These are phyloP conservation scores for Salarias fasciatus DNA, from an alignment of 2,797 vertebrate genomes.

Conservation along the genomic window DNA sequence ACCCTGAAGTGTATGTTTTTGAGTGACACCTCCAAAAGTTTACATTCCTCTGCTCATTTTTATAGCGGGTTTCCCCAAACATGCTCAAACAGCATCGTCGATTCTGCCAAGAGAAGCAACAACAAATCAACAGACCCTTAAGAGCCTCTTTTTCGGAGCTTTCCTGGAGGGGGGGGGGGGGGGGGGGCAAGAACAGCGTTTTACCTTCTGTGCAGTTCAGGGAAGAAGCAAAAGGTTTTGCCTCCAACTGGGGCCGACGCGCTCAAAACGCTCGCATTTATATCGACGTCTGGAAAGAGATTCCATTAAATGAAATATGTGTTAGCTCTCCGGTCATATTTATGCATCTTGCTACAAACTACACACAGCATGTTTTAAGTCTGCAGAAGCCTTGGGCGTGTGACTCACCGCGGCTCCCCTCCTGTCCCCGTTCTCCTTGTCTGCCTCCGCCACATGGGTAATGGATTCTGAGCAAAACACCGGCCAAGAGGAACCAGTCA, in stretches of 20 bases:
- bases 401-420: slow-evolving; percentile 52
- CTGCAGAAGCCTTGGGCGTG: slow-evolving; percentile 38
- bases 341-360: slow-evolving; percentile 36
- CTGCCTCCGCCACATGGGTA: slow-evolving; percentile 56
- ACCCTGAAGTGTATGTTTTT: slow-evolving; percentile 11
- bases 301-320: slow-evolving; percentile 41
- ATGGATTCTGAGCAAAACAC: slow-evolving; percentile 56
- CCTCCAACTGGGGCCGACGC: slow-evolving; percentile 4
- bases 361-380: slow-evolving; percentile 38
- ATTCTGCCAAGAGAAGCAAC: slow-evolving; percentile 25
- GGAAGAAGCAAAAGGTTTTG: slow-evolving; percentile 5
- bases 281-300: slow-evolving; percentile 17
- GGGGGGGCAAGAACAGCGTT: slow-evolving; percentile 14
- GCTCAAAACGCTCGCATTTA: slow-evolving; percentile 31
- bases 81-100: slow-evolving; percentile 11
- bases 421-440: slow-evolving; percentile 56
- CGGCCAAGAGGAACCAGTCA: slow-evolving; percentile 56
- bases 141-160: slow-evolving; percentile 22
- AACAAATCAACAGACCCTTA: slow-evolving; percentile 42
- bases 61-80: slow-evolving; percentile 5
- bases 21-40: slow-evolving; percentile 4
- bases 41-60: slow-evolving; percentile 5
- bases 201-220: slow-evolving; percentile 14
- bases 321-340: slow-evolving; percentile 26
- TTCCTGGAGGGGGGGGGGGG: too few species aligned